Evolutionary conservation across 2,888 invertebrate genomes (phyloP).

Genomic region (Nemotelus pantherinus): DNA sequence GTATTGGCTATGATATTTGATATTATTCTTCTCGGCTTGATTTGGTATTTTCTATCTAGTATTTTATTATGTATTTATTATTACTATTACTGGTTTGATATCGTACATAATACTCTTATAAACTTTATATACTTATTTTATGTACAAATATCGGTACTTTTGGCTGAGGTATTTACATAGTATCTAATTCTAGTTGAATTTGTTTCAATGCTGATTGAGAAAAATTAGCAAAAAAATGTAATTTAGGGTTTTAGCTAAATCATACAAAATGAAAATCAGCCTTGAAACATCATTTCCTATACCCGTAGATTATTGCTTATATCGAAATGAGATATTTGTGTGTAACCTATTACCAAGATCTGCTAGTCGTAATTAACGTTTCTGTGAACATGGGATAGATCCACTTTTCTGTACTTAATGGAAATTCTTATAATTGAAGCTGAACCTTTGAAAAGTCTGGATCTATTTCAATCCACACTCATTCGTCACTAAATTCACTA

Average conservation of each 20-base stretch:
- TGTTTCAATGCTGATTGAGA: neutral
- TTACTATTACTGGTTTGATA: neutral
- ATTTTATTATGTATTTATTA: neutral
- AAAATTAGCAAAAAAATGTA: too few relatives aligned
- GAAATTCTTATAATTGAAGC: too few relatives aligned
- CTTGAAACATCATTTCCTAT: too few relatives aligned
- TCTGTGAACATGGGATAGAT: too few relatives aligned
- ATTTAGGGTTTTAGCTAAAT: too few relatives aligned
- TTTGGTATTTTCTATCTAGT: neutral
- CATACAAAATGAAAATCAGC: too few relatives aligned
- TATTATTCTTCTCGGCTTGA: slow-evolving; percentile 7
- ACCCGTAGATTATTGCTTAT: too few relatives aligned
- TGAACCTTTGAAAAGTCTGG: too few relatives aligned
- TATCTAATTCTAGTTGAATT: neutral
- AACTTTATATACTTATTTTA: neutral
- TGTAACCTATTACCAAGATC: neutral
- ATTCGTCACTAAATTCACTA: too few relatives aligned
- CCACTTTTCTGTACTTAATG: too few relatives aligned
- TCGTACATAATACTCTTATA: slow-evolving; percentile 8
- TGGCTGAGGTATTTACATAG: slow-evolving; percentile 37
- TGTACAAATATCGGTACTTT: slow-evolving; percentile 18
- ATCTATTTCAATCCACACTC: too few relatives aligned
- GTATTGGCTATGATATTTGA: slow-evolving; percentile 39
- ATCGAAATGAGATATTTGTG: neutral
- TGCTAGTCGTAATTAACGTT: neutral